Evolutionary conservation across 2,797 vertebrate species (phyloP), one percentile per base, ranked within the genome.

Genomic region (Threskiornis aethiopicus): DNA sequence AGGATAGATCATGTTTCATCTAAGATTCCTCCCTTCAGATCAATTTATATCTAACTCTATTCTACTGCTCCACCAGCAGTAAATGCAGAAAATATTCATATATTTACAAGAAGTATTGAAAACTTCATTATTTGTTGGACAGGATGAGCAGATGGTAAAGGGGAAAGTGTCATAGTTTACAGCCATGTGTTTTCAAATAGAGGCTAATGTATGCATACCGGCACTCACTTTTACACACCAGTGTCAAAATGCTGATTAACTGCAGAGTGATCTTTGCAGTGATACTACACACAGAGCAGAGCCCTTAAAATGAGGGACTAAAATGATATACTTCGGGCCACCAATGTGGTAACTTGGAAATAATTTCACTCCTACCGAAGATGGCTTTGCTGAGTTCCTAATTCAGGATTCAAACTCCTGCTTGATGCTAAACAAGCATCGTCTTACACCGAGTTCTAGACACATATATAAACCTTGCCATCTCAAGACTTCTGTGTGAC

Each of bases 201-300:
- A 80, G 19, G 59, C 7, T 90, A 80, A 89, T 67, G 18, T 28
- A 85, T 89, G 86, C 83, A 91, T 89, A 92, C 84, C 64, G 0
- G 61, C 75, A 71, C 47, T 71, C 64, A 22, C 65, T 87, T 89
- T 92, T 51, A 83, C 96, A 93, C 81, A 65, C 18, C 57, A 65
- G 49, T 92, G 94, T 49, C 86, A 95, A 94, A 96, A 94, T 82
- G 70, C 57, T 80, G 67, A 71, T 87, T 83, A 87, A 89, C 47
- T 89, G 59, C 39, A 73, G 85, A 90, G 64, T 41, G 19, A 16
- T 83, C 67, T 76, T 92, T 84, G 61, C 84, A 57, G n/a, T 83
- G 82, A 69, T 72, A 66, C 37, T 82, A 49, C 55, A 46, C 47
- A 49, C 55, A 89, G 41, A 94, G 66, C 70, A 89, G 9, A 79